Evolutionary conservation across 2,113 vertebrate species (phyloP), one percentile per base, ranked within the genome.

Genomic region (Pristiophorus japonicus): DNA sequence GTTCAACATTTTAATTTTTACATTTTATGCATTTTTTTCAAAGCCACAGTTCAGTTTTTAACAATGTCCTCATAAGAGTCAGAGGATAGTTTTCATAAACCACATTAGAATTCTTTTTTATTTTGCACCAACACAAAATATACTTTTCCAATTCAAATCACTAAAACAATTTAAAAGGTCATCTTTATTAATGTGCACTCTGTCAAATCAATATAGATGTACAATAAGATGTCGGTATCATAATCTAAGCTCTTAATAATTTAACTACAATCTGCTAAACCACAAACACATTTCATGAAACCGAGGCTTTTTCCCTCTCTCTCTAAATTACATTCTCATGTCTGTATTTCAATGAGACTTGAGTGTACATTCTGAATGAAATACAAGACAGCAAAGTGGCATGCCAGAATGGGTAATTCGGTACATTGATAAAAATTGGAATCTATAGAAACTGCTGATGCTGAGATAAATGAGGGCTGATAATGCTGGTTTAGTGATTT

Each of bases 401-500:
- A 51, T 30, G 45, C 93, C 11, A 70, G 66, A 94, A 70, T 47
- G 42, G 93, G 66, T 94, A 67, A 94, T 94, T 94, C 30, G 66
- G 93, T 47, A 70, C 93, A 67, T 70, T 94, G 93, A 94, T 51
- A 70, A 94, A 94, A 94, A 94, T 18, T 70, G 93, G 92, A 94
- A 94, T 55, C 20, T 42, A 34, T 67, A 22, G 45, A 94, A 94
- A 70, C 66, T 51, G 93, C 93, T 94, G 93, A 94, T 70, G 45
- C 24, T 30, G 45, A 73, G 66, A 51, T 16, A 94, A 94, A 94
- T 94, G 93, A 94, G 27, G 88, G 65, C 93, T 51, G 65, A 47
- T 94, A 73, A 67, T 94, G 93, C 38, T 94, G 93, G 42, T 67
- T 94, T 94, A 70, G 93, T 70, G 93, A 70, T 94, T 94, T 94